Conservation (phyloP, 2,797 vertebrate genomes). For the Bryconaethiops microstoma region DNA sequence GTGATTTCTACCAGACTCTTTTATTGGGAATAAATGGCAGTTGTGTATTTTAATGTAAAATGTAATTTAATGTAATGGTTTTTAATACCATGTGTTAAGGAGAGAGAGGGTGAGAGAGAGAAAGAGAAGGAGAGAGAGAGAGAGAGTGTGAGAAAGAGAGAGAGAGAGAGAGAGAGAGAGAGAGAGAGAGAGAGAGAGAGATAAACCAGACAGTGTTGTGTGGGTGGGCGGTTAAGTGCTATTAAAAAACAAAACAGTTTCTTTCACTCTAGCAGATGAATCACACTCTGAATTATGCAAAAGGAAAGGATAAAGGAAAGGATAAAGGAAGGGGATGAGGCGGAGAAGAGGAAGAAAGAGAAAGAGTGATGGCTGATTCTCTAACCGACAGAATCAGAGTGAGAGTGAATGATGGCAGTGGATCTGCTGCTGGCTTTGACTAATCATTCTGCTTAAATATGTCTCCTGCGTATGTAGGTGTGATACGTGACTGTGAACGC, state of each 20-base stretch:
- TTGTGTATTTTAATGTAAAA: too few species aligned
- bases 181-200: slow-evolving; percentile 5
- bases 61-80: too few species aligned
- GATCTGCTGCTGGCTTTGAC: slow-evolving; percentile 28
- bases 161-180: neutral
- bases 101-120: neutral
- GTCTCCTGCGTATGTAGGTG: slow-evolving; percentile 3
- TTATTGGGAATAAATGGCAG: too few species aligned
- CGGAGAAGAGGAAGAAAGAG: slow-evolving; percentile 27
- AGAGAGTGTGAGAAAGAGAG: neutral
- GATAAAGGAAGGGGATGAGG: slow-evolving; percentile 10
- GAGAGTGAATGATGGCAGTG: slow-evolving; percentile 30
- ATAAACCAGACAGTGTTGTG: slow-evolving; percentile 32
- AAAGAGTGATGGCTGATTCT: slow-evolving; percentile 26
- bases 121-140: neutral
- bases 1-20: too few species aligned
- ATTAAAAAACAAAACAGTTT: slow-evolving; percentile 44
- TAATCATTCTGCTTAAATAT: slow-evolving; percentile 17
- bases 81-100: too few species aligned
- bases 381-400: slow-evolving; percentile 20
- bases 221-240: slow-evolving; percentile 38
- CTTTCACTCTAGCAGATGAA: slow-evolving; percentile 13
- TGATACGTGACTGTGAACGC: slow-evolving; percentile 14
- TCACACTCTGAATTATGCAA: slow-evolving; percentile 17
- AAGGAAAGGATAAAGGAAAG: slow-evolving; percentile 26